Evolutionary conservation across 2,113 vertebrate species (phyloP).

Genomic region (Casuarius casuarius): DNA sequence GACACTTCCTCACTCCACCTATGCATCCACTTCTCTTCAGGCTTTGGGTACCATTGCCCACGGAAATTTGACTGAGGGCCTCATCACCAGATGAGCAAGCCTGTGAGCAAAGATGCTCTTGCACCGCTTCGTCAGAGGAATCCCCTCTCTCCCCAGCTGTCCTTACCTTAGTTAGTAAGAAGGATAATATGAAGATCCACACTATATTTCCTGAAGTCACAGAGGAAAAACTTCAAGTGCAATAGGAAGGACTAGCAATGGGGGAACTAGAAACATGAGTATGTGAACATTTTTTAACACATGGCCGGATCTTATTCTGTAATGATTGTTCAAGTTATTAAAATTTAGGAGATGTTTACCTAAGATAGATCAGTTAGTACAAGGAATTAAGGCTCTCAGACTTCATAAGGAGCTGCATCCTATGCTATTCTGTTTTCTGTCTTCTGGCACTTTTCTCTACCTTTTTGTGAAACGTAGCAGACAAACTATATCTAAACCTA

Average conservation of each 20-base stretch:
- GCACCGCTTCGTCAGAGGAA: not conserved
- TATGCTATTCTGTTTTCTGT: not conserved
- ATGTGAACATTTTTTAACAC: not conserved
- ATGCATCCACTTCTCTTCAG: not conserved
- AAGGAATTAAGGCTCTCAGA: not conserved
- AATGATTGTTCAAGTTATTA: not conserved
- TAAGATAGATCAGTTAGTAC: not conserved
- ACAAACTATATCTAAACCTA: not conserved
- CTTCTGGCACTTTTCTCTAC: not conserved
- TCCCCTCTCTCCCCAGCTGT: not conserved
- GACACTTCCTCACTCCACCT: not conserved
- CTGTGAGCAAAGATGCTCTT: not conserved
- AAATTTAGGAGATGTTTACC: not conserved
- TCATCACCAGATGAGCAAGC: not conserved
- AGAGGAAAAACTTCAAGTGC: not conserved
- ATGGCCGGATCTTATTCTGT: not conserved
- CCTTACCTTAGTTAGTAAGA: not conserved
- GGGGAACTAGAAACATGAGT: not conserved
- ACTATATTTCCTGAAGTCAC: not conserved
- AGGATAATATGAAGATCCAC: not conserved
- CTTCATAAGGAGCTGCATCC: not conserved
- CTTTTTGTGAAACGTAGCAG: not conserved
- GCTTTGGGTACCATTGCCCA: not conserved
- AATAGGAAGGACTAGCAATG: not conserved
- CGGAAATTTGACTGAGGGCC: accelerated